Evolutionary conservation across 2,888 invertebrate species (phyloP), one percentile per base, ranked within the genome.

Genomic region (Agelastica alni): DNA sequence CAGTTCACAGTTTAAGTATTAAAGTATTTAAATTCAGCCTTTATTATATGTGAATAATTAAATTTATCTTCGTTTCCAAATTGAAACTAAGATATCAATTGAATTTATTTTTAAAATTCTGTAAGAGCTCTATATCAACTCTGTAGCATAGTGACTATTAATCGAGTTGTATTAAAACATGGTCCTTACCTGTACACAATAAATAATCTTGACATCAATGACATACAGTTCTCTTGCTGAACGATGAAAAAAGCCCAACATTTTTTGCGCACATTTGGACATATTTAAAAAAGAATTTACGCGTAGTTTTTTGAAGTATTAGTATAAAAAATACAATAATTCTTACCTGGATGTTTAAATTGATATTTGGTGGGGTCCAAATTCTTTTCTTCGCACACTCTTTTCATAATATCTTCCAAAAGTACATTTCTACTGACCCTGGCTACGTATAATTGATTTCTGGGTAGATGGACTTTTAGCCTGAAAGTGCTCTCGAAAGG

Each of bases 391-490:
- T 83, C 82, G 71, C 91, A 91, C 9, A 91, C 86, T 71, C 86
- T 82, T 52, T 81, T 79, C 66, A 89, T 80, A 45, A 92, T 83
- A 58, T 89, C 86, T 32, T 83, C 82, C 20, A 92, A 77, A 18
- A 82, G 80, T 43, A 85, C 85, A 62, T 85, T 82, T 9, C 87
- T 86, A 61, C 87, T 87, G 56, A 91, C 83, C 59, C 92, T 79
- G 31, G 85, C 81, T 7, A 92, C 91, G 75, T 85, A 88, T 52
- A 91, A 80, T 77, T 92, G 91, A 72, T 88, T 88, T 64, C 87
- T 82, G 22, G 91, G 92, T 64, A 92, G 78, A 71, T 89, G 85
- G 26, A 92, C 88, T 74, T 77, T 76, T 61, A 83, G 70, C 68
- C 83, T 75, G 70, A 83, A 83, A 32, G 83, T 83, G 59, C 81